Evolutionary conservation across 2,113 vertebrate genomes (phyloP), one percentile per base, ranked within the genome.

Genomic region (Oryzias melastigma): DNA sequence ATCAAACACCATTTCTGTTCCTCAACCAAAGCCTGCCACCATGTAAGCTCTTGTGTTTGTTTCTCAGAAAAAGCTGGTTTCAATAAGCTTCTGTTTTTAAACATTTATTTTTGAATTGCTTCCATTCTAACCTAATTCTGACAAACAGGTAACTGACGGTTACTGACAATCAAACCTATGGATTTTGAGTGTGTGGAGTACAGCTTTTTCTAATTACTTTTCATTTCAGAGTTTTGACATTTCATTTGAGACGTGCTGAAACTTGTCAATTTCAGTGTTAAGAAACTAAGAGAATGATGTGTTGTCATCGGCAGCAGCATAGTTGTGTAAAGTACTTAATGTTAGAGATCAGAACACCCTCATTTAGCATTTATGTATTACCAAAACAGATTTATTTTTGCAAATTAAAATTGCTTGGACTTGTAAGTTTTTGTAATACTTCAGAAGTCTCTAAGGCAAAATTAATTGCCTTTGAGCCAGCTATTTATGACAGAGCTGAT

Each of bases 141-240:
- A 58, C 45, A 56, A 40, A 41, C 14, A 51, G 18, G 19, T 0
- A n/a, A 16, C 3, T 67, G 18, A 54, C 49, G 48, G 17, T 14
- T 66, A 62, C 69, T 68, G 80, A 84, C 82, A 80, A 83, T 87
- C 75, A 45, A 35, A 55, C 41, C 45, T 41, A 17, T 49, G 50
- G 57, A 45, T 52, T 43, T 71, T 25, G 62, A 19, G 52, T 12
- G 35, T 35, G 8, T 35, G 35, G 67, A 63, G 49, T 52, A 18
- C 41, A 50, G 24, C 16, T 17, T 19, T 48, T 15, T 13, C 3
- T 44, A 16, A 71, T 20, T 5, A 27, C 45, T 43, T 47, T 71
- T 65, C 44, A 51, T 70, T 58, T 65, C 20, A 62, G 17, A 35
- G 7, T 67, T 68, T 58, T 49, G 15, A 41, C 69, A 56, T 70